Evolutionary conservation across 2,888 invertebrate genomes (phyloP).

Genomic region (Callosobruchus maculatus): DNA sequence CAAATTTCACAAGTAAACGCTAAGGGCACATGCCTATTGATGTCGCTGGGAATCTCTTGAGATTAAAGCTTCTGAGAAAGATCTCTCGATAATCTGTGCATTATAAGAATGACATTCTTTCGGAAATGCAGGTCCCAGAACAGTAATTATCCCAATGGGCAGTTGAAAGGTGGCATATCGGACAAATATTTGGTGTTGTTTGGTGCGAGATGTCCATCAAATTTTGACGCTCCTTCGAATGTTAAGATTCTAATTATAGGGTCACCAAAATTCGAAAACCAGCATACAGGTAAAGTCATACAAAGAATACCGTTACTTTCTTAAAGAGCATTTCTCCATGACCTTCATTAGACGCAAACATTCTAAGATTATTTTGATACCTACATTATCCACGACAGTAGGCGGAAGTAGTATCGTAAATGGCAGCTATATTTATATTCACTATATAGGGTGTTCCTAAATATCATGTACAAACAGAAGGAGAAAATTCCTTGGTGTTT

Average conservation of each 20-base stretch:
- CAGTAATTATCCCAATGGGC: not conserved
- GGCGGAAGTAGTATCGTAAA: too few species aligned
- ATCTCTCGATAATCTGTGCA: not conserved
- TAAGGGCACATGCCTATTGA: not conserved
- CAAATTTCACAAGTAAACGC: not conserved
- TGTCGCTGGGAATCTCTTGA: not conserved
- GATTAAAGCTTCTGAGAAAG: not conserved
- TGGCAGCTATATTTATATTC: too few species aligned
- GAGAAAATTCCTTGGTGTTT: too few species aligned
- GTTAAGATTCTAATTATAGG: not conserved
- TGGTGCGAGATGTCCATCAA: not conserved
- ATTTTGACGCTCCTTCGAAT: not conserved
- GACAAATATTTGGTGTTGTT: not conserved
- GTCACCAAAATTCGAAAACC: too few species aligned
- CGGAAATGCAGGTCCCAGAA: not conserved
- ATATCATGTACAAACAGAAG: too few species aligned
- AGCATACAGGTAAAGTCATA: too few species aligned
- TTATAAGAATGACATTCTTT: not conserved
- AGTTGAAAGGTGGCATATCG: not conserved
- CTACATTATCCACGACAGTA: too few species aligned
- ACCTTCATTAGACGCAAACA: too few species aligned
- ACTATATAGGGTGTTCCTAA: too few species aligned
- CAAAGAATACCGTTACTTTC: too few species aligned
- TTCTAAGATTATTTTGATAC: too few species aligned
- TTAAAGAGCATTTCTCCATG: too few species aligned